Conservation (phyloP, 2,888 invertebrate species). For the Anthophora plumipes region DNA sequence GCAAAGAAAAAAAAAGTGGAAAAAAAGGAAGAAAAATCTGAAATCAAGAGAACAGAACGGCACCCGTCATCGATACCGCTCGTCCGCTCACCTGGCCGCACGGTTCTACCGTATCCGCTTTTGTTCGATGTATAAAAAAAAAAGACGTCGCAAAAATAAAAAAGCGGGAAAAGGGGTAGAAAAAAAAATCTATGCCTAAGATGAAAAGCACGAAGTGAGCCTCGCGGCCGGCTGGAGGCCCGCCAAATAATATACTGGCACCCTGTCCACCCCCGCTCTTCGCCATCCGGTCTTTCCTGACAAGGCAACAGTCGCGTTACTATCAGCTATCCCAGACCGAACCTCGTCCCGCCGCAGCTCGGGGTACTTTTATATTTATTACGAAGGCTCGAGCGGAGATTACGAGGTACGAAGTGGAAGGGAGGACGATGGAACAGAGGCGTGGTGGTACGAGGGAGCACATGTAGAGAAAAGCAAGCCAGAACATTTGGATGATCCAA, state of each 20-base stretch:
- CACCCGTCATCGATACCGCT: slow-evolving; percentile 64
- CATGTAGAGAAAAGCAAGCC: slow-evolving; percentile 25
- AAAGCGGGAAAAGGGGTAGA: neutral
- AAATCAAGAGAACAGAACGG: slow-evolving; percentile 60
- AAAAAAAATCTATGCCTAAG: slow-evolving; percentile 78
- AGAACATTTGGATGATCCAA: slow-evolving; percentile 68
- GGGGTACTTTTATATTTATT: slow-evolving; percentile 83
- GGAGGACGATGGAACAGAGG: slow-evolving; percentile 8
- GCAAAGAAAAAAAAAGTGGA: no score
- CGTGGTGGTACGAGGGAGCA: neutral
- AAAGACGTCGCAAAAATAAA: slow-evolving; percentile 1
- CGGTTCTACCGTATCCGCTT: slow-evolving; percentile 58
- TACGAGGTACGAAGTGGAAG: slow-evolving; percentile 64
- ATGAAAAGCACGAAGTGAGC: slow-evolving; percentile 83
- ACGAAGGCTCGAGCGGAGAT: slow-evolving; percentile 79
- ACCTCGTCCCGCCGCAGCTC: slow-evolving; percentile 8
- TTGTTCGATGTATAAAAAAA: slow-evolving; percentile 72
- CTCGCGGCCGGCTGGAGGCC: slow-evolving; percentile 83
- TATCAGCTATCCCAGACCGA: slow-evolving; percentile 61
- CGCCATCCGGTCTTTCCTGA: slow-evolving; percentile 45
- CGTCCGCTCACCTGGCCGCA: slow-evolving; percentile 62
- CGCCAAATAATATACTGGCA: slow-evolving; percentile 84
- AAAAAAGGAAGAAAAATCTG: slow-evolving; percentile 9
- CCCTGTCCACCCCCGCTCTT: slow-evolving; percentile 69
- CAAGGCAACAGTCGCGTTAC: slow-evolving; percentile 68